Conservation (phyloP, 2,888 invertebrate species). For the Zeuzera pyrina region DNA sequence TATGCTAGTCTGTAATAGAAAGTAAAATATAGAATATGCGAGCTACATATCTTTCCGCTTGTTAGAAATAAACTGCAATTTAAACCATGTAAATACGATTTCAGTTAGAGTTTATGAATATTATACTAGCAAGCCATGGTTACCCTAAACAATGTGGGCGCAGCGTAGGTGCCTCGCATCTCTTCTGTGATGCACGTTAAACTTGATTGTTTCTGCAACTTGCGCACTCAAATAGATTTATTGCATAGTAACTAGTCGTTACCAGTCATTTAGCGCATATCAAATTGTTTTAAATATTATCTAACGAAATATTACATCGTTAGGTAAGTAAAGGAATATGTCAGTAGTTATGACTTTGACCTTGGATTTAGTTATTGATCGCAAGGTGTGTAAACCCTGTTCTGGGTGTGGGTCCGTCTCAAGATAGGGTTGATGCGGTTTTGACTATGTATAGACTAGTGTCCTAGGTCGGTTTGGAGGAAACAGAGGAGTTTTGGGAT, state of each 20-base stretch:
- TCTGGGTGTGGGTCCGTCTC: too few species aligned
- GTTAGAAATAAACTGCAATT: too few species aligned
- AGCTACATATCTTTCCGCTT: too few species aligned
- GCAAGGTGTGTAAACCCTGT: too few species aligned
- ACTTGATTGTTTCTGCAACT: slow-evolving; percentile 51
- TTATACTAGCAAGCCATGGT: too few species aligned
- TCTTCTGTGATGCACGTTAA: slow-evolving; percentile 52
- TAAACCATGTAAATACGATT: slow-evolving; percentile 13
- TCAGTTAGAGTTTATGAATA: too few species aligned
- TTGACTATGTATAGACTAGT: too few species aligned
- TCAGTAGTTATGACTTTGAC: slow-evolving; percentile 7
- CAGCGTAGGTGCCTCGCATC: slow-evolving; percentile 54
- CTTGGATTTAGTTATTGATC: slow-evolving; percentile 2
- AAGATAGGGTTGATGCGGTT: too few species aligned
- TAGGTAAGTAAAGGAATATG: slow-evolving; percentile 19
- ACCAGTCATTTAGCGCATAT: slow-evolving; percentile 28
- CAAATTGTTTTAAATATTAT: slow-evolving; percentile 31
- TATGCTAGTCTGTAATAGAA: too few species aligned
- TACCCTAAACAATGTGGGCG: slow-evolving; percentile 33
- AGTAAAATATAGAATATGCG: too few species aligned
- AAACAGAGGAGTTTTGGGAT: too few species aligned
- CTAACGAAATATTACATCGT: slow-evolving; percentile 29
- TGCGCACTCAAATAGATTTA: slow-evolving; percentile 34
- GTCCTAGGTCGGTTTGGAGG: too few species aligned
- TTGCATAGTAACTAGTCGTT: slow-evolving; percentile 22